Evolutionary conservation across 2,888 invertebrate species (phyloP).

Genomic region (Hyles lineata): DNA sequence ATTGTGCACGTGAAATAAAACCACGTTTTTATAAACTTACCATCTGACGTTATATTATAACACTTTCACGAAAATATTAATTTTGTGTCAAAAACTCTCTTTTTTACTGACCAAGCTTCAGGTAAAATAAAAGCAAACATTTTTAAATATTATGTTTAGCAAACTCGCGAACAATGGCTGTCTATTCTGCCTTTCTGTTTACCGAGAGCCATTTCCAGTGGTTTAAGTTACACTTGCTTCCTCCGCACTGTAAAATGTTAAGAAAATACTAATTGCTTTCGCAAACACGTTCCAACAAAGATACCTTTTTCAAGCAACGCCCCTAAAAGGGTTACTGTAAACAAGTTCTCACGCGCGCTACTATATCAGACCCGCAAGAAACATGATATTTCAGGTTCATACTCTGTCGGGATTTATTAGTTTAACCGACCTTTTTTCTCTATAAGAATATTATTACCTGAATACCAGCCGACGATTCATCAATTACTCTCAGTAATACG

Average conservation of each 20-base stretch:
- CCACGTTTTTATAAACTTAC: too few species aligned
- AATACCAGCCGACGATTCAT: conserved; percentile 11
- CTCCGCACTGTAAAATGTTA: conserved; percentile 15
- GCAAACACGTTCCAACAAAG: conserved; percentile 24
- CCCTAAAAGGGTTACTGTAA: conserved; percentile 28
- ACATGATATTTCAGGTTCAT: conserved; percentile 27
- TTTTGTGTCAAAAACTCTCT: too few species aligned
- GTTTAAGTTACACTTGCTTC: conserved; percentile 20
- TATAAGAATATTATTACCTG: conserved; percentile 24
- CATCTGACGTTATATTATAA: too few species aligned
- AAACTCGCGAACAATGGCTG: conserved; percentile 7
- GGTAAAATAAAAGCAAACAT: not conserved
- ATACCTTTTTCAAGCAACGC: conserved; percentile 26
- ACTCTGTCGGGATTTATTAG: conserved; percentile 28
- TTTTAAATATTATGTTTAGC: conserved; percentile 3
- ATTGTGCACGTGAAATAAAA: too few species aligned
- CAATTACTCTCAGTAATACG: conserved; percentile 15
- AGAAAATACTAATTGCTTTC: conserved; percentile 26
- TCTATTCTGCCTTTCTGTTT: conserved; percentile 13
- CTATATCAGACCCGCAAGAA: conserved; percentile 25
- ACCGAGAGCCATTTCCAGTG: conserved; percentile 23
- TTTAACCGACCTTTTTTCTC: conserved; percentile 14
- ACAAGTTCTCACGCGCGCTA: conserved; percentile 27
- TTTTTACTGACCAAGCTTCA: too few species aligned
- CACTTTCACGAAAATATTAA: too few species aligned